Percentiles rank a stretch among this genome's conserved stretches.
phyloP scores from a whole-genome alignment of 2,888 invertebrate species.

The Uloborus plumipes region DNA sequence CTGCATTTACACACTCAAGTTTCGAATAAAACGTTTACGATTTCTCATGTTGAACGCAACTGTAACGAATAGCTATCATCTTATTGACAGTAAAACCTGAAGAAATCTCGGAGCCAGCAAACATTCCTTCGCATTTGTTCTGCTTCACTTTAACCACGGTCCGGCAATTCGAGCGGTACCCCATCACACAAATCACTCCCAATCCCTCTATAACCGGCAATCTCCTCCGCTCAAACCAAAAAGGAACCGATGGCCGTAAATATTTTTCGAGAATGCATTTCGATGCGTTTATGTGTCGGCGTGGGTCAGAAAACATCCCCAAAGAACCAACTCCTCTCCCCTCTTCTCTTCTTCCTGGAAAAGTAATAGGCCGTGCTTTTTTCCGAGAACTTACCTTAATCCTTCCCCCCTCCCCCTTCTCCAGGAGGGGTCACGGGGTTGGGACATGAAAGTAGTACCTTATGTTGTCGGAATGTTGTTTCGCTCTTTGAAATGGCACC shows the following conservation, averaged over 20 bases:
- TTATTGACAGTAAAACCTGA: too few relatives aligned
- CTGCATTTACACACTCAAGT: too few relatives aligned
- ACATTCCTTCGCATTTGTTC: too few relatives aligned
- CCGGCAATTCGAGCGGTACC: too few relatives aligned
- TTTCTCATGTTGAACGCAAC: too few relatives aligned
- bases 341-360: neutral
- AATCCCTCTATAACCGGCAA: constrained; percentile 11
- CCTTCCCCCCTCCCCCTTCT: too few relatives aligned
- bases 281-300: neutral
- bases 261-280: constrained; percentile 5
- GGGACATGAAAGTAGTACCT: neutral
- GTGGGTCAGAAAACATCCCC: constrained; percentile 2
- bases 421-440: too few relatives aligned
- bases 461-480: constrained; percentile 2
- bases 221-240: neutral
- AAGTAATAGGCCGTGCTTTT: constrained; percentile 3
- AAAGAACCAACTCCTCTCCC: neutral
- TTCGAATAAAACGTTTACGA: too few relatives aligned
- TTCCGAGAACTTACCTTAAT: neutral
- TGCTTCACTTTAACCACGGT: too few relatives aligned
- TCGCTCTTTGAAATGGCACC: neutral
- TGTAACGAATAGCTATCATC: too few relatives aligned
- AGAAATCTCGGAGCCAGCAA: too few relatives aligned
- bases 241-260: constrained; percentile 13
- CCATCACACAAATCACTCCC: constrained; percentile 30